Conservation (phyloP, 2,797 vertebrate species). For the Hemitrygon akajei region DNA sequence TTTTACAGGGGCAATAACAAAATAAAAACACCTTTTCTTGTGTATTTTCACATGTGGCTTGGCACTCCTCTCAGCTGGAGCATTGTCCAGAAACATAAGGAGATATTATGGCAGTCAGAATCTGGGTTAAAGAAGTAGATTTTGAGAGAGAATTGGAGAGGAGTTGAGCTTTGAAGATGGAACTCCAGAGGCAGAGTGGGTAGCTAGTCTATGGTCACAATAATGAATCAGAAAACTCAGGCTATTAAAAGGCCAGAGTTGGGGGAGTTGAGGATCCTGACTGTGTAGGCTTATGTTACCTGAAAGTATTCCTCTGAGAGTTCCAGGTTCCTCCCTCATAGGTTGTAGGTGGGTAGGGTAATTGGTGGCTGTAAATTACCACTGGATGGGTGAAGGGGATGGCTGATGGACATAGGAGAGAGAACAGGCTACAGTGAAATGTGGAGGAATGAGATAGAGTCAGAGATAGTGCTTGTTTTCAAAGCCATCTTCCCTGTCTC, state of each 20-base stretch:
- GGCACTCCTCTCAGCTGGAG: too few species aligned
- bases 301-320: too few species aligned
- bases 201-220: neutral
- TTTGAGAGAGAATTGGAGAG: neutral
- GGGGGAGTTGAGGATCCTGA: neutral
- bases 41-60: too few species aligned
- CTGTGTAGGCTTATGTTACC: too few species aligned
- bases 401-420: too few species aligned
- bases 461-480: neutral
- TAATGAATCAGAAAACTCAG: neutral
- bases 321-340: too few species aligned
- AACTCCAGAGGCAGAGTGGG: neutral
- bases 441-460: neutral
- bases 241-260: neutral
- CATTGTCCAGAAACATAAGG: neutral
- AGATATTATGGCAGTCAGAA: neutral
- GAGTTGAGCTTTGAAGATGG: neutral
- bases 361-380: too few species aligned
- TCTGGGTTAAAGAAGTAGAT: neutral
- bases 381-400: too few species aligned
- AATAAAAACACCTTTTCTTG: too few species aligned
- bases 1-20: neutral
- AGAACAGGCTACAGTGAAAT: too few species aligned
- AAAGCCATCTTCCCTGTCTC: neutral
- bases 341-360: too few species aligned